These are phyloP conservation scores for Caerostris extrusa DNA, from an alignment of 1,140 invertebrate species.

Conservation along the genomic window DNA sequence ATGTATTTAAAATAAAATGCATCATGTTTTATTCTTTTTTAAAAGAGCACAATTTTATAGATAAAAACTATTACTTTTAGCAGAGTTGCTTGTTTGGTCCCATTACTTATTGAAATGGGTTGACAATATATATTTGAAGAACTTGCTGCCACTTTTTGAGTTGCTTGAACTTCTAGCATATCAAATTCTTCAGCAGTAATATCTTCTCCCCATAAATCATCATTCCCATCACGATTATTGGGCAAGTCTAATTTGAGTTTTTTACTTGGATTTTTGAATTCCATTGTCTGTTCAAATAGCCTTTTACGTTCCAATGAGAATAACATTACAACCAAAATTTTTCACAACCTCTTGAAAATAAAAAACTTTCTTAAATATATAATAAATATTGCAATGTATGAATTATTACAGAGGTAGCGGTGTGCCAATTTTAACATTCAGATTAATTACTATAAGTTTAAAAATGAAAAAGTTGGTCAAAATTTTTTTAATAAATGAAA, in stretches of 20 bases:
- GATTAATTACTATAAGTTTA: too few species aligned
- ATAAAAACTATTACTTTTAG: slow-evolving; percentile 3
- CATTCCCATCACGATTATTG: slow-evolving; percentile 41
- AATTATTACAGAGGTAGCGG: too few species aligned
- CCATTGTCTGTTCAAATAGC: slow-evolving; percentile 30
- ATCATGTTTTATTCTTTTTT: too few species aligned
- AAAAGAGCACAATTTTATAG: too few species aligned
- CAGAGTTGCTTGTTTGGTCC: neutral
- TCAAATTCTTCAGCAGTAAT: slow-evolving; percentile 76
- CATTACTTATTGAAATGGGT: neutral
- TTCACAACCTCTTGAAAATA: neutral
- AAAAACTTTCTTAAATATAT: neutral
- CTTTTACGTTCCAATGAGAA: neutral
- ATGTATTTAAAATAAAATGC: too few species aligned
- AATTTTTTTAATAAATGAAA: too few species aligned
- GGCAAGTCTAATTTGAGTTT: slow-evolving; percentile 46
- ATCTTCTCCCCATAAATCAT: slow-evolving; percentile 69
- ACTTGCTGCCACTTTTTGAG: neutral
- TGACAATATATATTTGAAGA: neutral
- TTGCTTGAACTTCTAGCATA: slow-evolving; percentile 69
- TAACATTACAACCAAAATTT: neutral
- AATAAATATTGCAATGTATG: neutral
- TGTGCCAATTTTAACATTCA: too few species aligned
- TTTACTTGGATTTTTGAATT: slow-evolving; percentile 38
- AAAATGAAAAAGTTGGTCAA: too few species aligned